Base-by-base conservation (phyloP, 2,797 vertebrate species). In the Phalloptychus januarius region DNA sequence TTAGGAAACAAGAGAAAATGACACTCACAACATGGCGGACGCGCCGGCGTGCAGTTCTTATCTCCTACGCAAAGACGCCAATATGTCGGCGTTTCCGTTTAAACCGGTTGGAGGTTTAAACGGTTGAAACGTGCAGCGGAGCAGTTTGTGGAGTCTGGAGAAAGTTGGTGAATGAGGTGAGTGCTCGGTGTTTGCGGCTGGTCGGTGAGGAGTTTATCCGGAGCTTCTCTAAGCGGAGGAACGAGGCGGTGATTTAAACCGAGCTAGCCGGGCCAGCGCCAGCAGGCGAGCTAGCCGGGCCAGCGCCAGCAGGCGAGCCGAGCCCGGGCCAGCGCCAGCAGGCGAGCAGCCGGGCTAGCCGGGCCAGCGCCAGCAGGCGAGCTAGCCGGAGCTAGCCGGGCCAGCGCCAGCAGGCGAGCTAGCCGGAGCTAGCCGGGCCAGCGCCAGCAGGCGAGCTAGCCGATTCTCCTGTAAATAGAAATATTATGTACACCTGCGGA, bases 141-240 rank as follows among this genome's bases (percentile, higher is more conserved):
- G 4, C 71, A 82, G 79, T 58, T 8, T 31, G 58, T 36, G 58
- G 58, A 63, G 15, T 46, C 10, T 58, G 44, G 12, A 15, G 3
- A 54, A 85, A 86, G 45, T 85, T 83, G 15, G 7, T 79, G 67
- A 74, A 87, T 89, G 87, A 79, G 88, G 88, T 90, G 8, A 90
- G 88, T 82, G 0, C 1, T 15, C 5, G 4, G 33, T 20, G 13
- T 56, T 56, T 28, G 0, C 18, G 16, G 25, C 18, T 65, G 6
- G 56, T 16, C 79, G 85, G 86, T 89, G 5, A 10, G 56, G 12
- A 87, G 86, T 82, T 38, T 0, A 4, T 38, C 4, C 0, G 33
- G 6, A 10, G 25, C 69, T n/a, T 0, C 40, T 71, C n/a, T 31
- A 46, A 46, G 4, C 44, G 7, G 69, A n/a, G 20, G 67, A 69